Conservation (phyloP, 2,797 vertebrate species). For the Chloroceryle inda region DNA sequence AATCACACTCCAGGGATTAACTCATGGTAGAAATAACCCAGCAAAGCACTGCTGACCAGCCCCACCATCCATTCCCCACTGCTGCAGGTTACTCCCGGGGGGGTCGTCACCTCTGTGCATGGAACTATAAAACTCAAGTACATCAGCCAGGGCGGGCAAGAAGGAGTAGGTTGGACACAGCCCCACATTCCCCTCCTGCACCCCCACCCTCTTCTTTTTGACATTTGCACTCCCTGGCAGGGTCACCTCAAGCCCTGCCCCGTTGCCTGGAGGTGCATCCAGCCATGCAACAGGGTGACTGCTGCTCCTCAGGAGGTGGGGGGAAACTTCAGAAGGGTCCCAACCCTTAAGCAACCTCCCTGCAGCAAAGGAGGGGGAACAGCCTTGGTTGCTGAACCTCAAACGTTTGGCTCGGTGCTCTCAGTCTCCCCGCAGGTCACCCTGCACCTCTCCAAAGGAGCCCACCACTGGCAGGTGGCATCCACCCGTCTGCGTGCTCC, state of each 20-base stretch:
- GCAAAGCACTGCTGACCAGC: background rate
- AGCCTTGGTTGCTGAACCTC: rapidly evolving
- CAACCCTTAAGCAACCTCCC: no score
- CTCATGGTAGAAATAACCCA: background rate
- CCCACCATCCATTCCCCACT: rapidly evolving
- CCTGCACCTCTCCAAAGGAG: background rate
- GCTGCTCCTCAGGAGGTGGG: background rate
- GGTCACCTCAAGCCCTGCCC: no score
- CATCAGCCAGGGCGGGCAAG: background rate
- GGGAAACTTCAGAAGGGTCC: background rate
- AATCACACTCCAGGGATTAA: background rate
- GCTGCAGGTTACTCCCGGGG: background rate
- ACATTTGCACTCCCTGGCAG: background rate
- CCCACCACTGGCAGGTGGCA: background rate
- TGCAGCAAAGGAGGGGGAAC: rapidly evolving
- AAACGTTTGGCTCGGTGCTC: background rate
- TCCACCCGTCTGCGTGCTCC: background rate
- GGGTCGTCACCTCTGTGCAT: rapidly evolving
- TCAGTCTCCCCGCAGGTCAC: background rate
- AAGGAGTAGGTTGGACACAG: background rate
- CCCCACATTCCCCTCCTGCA: rapidly evolving
- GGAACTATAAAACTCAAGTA: rapidly evolving
- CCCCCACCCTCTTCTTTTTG: rapidly evolving
- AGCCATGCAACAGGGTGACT: rapidly evolving
- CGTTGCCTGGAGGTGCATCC: rapidly evolving